A percentile compares a stretch with the other conserved stretches of the same genome.
Conservation (phyloP, 2,888 invertebrate genomes). For the Acrocyrtus sp. region DNA sequence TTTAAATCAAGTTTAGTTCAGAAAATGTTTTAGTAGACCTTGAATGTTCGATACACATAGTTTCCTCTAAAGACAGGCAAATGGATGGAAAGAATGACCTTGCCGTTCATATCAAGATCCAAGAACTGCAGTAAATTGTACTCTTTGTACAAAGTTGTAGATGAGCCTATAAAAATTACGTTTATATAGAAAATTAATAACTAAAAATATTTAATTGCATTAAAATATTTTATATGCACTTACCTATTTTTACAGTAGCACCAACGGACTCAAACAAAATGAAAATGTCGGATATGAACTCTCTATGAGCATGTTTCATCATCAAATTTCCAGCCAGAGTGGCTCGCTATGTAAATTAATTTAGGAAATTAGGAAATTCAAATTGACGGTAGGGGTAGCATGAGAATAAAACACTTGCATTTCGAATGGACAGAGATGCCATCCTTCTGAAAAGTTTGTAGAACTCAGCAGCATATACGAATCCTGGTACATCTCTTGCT, state of each 20-base stretch:
- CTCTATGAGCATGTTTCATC: slow-evolving; percentile 74
- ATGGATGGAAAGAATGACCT: slow-evolving; percentile 73
- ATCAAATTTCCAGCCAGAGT: slow-evolving; percentile 78
- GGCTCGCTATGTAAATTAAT: slow-evolving; percentile 65
- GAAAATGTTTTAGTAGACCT: too few relatives aligned
- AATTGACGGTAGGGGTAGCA: not conserved
- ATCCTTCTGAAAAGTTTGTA: slow-evolving; percentile 75
- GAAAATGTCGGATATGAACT: slow-evolving; percentile 79
- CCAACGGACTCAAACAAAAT: slow-evolving; percentile 69
- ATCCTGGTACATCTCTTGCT: slow-evolving; percentile 65
- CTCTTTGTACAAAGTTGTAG: slow-evolving; percentile 25
- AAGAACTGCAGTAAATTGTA: slow-evolving; percentile 70
- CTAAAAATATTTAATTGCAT: not conserved
- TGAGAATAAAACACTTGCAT: slow-evolving; percentile 70
- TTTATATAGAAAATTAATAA: not conserved
- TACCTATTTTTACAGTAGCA: slow-evolving; percentile 64
- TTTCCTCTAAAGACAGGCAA: slow-evolving; percentile 70
- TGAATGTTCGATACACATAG: slow-evolving; percentile 70
- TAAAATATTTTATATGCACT: not conserved
- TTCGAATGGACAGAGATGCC: slow-evolving; percentile 77
- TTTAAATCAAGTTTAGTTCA: too few relatives aligned
- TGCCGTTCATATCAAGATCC: slow-evolving; percentile 73
- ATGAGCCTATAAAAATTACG: slow-evolving; percentile 37
- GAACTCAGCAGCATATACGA: slow-evolving; percentile 72
- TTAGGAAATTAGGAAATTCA: not conserved